A percentile compares a stretch with the other conserved stretches of the same genome.
Conservation (phyloP, 1,140 invertebrate species). For the Leptopilina boulardi region DNA sequence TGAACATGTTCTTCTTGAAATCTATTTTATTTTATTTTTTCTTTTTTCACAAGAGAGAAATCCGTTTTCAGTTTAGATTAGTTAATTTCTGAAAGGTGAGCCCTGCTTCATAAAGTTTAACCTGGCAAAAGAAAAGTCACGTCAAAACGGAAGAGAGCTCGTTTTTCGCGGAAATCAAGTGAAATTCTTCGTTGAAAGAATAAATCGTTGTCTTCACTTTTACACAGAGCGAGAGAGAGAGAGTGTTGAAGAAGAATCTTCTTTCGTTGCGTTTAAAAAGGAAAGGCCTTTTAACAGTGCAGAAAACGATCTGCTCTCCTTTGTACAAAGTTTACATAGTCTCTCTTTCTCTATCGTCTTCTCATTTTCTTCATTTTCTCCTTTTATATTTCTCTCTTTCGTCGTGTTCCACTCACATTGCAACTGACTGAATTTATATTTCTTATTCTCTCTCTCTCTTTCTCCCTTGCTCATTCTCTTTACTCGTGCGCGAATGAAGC, state of each 20-base stretch:
- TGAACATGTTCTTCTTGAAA: background rate
- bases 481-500: conserved; percentile 45
- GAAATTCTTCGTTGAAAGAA: conserved; percentile 28
- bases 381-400: conserved; percentile 45
- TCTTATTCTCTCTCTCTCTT: background rate
- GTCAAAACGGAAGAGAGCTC: conserved; percentile 17
- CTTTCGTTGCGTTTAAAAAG: conserved; percentile 5
- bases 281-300: conserved; percentile 22
- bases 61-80: conserved; percentile 13
- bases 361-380: conserved; percentile 30
- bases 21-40: background rate
- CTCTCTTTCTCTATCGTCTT: conserved; percentile 1
- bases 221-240: background rate
- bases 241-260: conserved; percentile 25
- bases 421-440: conserved; percentile 43
- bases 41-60: background rate
- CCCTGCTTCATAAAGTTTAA: conserved; percentile 19
- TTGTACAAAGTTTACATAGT: conserved; percentile 29
- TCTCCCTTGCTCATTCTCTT: background rate
- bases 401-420: conserved; percentile 54
- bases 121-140: conserved; percentile 26
- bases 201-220: conserved; percentile 20
- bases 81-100: conserved; percentile 16
- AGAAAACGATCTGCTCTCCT: conserved; percentile 22
- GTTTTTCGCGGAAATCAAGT: conserved; percentile 18